These are phyloP conservation scores for Timandra comae DNA, from an alignment of 2,888 invertebrate genomes.

Conservation along the genomic window DNA sequence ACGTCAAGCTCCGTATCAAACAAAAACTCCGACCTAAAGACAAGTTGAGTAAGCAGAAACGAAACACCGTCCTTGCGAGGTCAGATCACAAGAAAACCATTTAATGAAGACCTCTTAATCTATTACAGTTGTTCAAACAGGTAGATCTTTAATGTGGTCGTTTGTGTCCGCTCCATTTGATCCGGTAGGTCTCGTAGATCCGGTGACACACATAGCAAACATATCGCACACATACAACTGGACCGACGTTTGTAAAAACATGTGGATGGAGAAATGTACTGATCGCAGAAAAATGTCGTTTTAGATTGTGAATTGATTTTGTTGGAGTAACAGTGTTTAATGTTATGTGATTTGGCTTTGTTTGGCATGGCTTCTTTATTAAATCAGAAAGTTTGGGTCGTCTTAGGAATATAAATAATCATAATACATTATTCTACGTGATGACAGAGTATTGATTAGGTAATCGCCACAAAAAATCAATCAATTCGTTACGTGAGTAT, in stretches of 20 bases:
- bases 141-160: conserved; percentile 29
- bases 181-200: conserved; percentile 53
- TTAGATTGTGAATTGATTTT: conserved; percentile 9
- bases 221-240: conserved; percentile 68
- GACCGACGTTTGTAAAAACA: conserved; percentile 64
- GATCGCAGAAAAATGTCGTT: conserved; percentile 19
- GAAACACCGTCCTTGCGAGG: conserved; percentile 69
- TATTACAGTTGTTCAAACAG: conserved; percentile 10
- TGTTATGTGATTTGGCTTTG: no score
- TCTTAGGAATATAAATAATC: no score
- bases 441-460: no score
- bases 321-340: not conserved
- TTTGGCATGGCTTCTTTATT: no score
- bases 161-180: conserved; percentile 71
- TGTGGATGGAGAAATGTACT: conserved; percentile 42
- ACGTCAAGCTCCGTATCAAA: conserved; percentile 46
- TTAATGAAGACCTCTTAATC: conserved; percentile 11
- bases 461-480: no score
- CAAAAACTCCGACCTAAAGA: conserved; percentile 60
- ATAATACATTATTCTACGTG: no score
- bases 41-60: conserved; percentile 61
- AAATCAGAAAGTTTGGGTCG: no score
- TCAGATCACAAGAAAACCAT: conserved; percentile 31
- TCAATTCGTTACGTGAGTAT: no score
- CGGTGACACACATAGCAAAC: conserved; percentile 71